Conservation (phyloP, 2,113 vertebrate species). For the Coracopsis vasa region DNA sequence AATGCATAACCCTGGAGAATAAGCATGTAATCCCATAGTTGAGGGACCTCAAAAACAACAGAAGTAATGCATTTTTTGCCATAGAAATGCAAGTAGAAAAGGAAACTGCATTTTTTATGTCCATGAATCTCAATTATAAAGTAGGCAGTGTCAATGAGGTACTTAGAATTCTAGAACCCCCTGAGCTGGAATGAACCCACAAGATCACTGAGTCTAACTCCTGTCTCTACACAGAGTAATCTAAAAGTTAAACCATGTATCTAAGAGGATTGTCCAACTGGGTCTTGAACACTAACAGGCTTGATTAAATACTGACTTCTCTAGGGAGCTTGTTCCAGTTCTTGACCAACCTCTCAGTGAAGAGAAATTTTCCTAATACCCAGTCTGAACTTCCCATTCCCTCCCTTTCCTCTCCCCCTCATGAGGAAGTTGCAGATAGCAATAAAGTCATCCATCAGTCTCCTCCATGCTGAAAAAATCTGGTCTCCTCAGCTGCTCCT, state of each 20-base stretch:
- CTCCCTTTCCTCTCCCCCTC: background rate
- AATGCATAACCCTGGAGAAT: background rate
- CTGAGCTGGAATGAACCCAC: background rate
- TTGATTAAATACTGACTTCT: background rate
- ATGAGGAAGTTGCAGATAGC: background rate
- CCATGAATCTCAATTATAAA: background rate
- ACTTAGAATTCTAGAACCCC: background rate
- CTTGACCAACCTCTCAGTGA: background rate
- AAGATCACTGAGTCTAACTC: background rate
- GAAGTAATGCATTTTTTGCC: background rate
- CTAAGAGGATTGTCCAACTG: background rate
- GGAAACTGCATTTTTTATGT: background rate
- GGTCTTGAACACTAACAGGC: background rate
- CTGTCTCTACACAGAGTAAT: background rate
- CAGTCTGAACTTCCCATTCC: background rate
- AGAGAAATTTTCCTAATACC: background rate
- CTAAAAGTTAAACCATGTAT: background rate
- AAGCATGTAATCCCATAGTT: background rate
- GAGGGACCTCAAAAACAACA: background rate
- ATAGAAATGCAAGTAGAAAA: background rate
- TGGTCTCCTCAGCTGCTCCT: background rate
- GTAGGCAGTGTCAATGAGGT: background rate
- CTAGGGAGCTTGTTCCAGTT: background rate
- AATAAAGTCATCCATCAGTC: accelerated
- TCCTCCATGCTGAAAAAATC: background rate